These are phyloP conservation scores for Caenorhabditis panamensis DNA, from an alignment of 2,888 invertebrate genomes.

Conservation along the genomic window DNA sequence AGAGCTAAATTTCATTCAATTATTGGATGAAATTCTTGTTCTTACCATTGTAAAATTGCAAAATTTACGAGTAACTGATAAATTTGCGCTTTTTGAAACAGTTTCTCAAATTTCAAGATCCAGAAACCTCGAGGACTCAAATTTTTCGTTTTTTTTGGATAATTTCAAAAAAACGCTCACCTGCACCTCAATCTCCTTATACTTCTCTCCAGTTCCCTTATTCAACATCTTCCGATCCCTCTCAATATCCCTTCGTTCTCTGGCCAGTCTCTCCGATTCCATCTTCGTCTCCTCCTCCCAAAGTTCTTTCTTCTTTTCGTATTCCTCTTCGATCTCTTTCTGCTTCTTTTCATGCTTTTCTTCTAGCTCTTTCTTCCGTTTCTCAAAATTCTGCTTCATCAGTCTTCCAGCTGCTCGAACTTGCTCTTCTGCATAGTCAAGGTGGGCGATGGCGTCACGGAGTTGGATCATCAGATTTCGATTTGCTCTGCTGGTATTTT, in stretches of 20 bases:
- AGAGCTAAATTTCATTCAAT: too few relatives aligned
- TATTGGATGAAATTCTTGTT: too few relatives aligned
- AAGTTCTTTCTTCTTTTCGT: too few relatives aligned
- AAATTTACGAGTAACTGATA: too few relatives aligned
- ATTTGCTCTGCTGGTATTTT: too few relatives aligned
- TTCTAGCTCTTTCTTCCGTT: slow-evolving; percentile 2
- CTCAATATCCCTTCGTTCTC: slow-evolving; percentile 47
- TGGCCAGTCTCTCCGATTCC: slow-evolving; percentile 13
- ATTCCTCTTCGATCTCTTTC: too few relatives aligned
- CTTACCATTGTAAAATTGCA: too few relatives aligned
- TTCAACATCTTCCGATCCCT: slow-evolving; percentile 35
- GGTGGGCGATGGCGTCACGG: slow-evolving; percentile 51
- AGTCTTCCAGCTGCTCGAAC: slow-evolving; percentile 5
- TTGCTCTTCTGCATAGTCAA: slow-evolving; percentile 43
- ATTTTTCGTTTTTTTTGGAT: slow-evolving; percentile 10
- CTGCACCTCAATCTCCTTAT: slow-evolving; percentile 21
- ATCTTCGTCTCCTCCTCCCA: slow-evolving; percentile 30
- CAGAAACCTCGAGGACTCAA: too few relatives aligned
- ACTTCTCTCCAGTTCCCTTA: too few relatives aligned
- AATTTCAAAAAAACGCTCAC: slow-evolving; percentile 15
- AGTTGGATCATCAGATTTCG: slow-evolving; percentile 45
- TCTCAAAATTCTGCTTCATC: slow-evolving; percentile 17
- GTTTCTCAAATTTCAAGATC: too few relatives aligned
- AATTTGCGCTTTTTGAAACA: too few relatives aligned
- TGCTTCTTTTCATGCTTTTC: background rate